Base-by-base conservation (phyloP, 2,797 vertebrate genomes). In the Gadopsis marmoratus region DNA sequence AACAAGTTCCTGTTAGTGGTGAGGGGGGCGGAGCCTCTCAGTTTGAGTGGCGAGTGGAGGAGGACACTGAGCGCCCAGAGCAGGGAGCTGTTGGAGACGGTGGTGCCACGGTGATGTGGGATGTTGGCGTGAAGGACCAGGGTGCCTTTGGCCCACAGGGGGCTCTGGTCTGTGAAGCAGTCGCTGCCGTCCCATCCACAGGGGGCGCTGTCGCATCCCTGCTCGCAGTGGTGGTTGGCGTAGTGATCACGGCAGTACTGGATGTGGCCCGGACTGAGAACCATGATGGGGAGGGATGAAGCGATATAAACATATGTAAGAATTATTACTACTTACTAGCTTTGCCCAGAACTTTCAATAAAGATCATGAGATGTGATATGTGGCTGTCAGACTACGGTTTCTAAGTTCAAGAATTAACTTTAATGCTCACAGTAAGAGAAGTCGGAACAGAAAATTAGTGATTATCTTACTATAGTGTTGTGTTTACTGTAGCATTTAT, bases 181-280 rank as follows among this genome's bases (percentile, higher is more conserved):
- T 97, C 97, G 1, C 96, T 96, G 31, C 97, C 97, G 1, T 98
- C 97, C 97, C 96, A 97, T 51, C 97, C 97, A 16, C 97, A 97
- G 77, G 93, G 85, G 8, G 94, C 94, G 0, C 51, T 94, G 90
- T 96, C 83, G 58, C 97, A 98, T 35, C 97, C 96, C 39, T 93
- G 94, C 73, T 97, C 97, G 0, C 97, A 97, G 93, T 96, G 94
- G 1, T 92, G 94, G 2, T 97, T 96, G 74, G 94, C 94, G 60
- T 96, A 97, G 87, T 97, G 96, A 54, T 97, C 95, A 0, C 79
- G 90, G 76, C 97, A 98, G 90, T 97, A 97, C 61, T 93, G 91
- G 67, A 95, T 93, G 73, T 98, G 96, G 48, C 88, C 91, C 1
- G 94, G 92, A 58, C 97, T 97, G 91, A 48, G 51, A 80, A 29